Evolutionary conservation across 64 coral and sea anemone genomes (phyloP).

Genomic region (Catalaphyllia jardinei): DNA sequence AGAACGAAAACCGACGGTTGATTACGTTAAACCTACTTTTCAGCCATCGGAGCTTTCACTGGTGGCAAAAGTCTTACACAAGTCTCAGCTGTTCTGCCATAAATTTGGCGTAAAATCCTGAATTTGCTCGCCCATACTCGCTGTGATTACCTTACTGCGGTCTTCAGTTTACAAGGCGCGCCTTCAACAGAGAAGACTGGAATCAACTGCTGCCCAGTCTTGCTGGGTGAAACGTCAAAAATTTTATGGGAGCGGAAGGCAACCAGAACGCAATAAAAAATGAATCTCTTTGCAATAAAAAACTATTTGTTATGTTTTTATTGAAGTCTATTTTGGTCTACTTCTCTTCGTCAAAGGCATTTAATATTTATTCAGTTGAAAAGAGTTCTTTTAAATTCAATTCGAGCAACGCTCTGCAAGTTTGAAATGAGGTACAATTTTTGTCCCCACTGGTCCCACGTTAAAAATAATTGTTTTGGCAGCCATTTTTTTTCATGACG

Average conservation of each 20-base stretch:
- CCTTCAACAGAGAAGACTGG: constrained; percentile 4
- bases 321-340: background rate
- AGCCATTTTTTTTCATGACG: constrained; percentile 20
- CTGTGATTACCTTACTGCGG: background rate
- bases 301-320: background rate
- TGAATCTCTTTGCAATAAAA: too few species aligned
- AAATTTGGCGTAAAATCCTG: background rate
- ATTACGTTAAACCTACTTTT: constrained; percentile 24
- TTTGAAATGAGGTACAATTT: background rate
- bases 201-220: background rate
- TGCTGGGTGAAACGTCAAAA: background rate
- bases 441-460: background rate
- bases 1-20: background rate
- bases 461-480: background rate
- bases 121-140: background rate
- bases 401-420: background rate
- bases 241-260: background rate
- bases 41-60: constrained; percentile 20
- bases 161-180: constrained; percentile 16
- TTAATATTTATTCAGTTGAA: too few species aligned
- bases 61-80: background rate
- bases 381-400: background rate
- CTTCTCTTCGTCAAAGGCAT: background rate
- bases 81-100: constrained; percentile 1
- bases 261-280: too few species aligned